phyloP scores from a whole-genome alignment of 2,888 invertebrate species.

The Dryobotodes eremita region DNA sequence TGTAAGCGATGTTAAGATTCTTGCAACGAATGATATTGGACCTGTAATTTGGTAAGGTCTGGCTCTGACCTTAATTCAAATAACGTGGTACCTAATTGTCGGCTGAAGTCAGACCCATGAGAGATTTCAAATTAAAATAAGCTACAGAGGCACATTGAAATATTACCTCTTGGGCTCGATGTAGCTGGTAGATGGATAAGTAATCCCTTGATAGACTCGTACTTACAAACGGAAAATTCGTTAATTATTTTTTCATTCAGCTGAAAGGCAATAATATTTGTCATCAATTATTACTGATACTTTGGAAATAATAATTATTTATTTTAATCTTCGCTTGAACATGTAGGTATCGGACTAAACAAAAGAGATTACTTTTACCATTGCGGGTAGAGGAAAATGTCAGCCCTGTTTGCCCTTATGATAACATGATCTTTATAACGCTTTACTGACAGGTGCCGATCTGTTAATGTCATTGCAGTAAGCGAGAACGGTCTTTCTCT shows the following conservation, averaged over 20 bases:
- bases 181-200: not conserved
- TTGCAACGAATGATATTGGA: not conserved
- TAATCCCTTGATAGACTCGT: not conserved
- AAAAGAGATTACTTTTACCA: constrained; percentile 1
- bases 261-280: not conserved
- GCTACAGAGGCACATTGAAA: not conserved
- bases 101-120: not conserved
- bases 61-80: not conserved
- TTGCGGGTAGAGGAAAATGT: constrained; percentile 2
- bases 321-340: not conserved
- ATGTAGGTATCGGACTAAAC: not conserved
- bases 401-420: constrained; percentile 2
- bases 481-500: constrained; percentile 12
- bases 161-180: not conserved
- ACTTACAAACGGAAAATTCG: not conserved
- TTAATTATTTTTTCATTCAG: not conserved
- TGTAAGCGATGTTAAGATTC: not conserved
- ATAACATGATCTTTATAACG: constrained; percentile 20
- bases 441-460: not conserved
- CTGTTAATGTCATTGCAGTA: constrained; percentile 1
- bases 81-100: not conserved
- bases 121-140: not conserved
- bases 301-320: not conserved
- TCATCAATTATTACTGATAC: not conserved
- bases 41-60: not conserved